These are phyloP conservation scores for Hirtodrosophila cameraria DNA, from an alignment of 2,888 invertebrate genomes.

Conservation along the genomic window DNA sequence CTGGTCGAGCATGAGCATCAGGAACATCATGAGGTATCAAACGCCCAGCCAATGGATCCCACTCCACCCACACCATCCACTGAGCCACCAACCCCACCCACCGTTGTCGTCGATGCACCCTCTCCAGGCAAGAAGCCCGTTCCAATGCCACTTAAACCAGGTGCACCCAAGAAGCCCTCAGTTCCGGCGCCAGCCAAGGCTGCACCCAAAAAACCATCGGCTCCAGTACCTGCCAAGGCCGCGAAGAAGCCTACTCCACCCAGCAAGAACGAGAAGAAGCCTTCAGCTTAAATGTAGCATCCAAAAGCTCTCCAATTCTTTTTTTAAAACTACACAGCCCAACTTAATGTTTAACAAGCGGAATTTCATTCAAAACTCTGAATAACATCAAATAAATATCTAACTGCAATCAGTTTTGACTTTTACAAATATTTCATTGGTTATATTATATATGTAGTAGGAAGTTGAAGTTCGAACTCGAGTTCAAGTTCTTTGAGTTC, in stretches of 20 bases:
- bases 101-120: slow-evolving; percentile 39
- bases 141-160: slow-evolving; percentile 46
- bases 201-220: slow-evolving; percentile 57
- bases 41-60: slow-evolving; percentile 38
- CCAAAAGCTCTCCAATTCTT: slow-evolving; percentile 7
- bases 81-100: slow-evolving; percentile 53
- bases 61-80: slow-evolving; percentile 58
- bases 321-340: slow-evolving; percentile 7
- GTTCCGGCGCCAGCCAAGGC: slow-evolving; percentile 44
- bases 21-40: slow-evolving; percentile 10
- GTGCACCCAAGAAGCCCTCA: slow-evolving; percentile 49
- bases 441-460: not conserved
- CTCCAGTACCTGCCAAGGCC: slow-evolving; percentile 40
- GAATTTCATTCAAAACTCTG: slow-evolving; percentile 69
- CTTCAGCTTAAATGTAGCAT: slow-evolving; percentile 37
- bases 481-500: too few relatives aligned
- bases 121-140: slow-evolving; percentile 61
- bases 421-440: slow-evolving; percentile 17
- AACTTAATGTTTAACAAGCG: slow-evolving; percentile 59
- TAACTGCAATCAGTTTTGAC: slow-evolving; percentile 49
- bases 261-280: slow-evolving; percentile 62
- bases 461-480: too few relatives aligned
- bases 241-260: slow-evolving; percentile 62
- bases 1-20: slow-evolving; percentile 13
- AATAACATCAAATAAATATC: slow-evolving; percentile 70